Evolutionary conservation across 2,797 vertebrate species (phyloP).

Genomic region (Natrix natrix): DNA sequence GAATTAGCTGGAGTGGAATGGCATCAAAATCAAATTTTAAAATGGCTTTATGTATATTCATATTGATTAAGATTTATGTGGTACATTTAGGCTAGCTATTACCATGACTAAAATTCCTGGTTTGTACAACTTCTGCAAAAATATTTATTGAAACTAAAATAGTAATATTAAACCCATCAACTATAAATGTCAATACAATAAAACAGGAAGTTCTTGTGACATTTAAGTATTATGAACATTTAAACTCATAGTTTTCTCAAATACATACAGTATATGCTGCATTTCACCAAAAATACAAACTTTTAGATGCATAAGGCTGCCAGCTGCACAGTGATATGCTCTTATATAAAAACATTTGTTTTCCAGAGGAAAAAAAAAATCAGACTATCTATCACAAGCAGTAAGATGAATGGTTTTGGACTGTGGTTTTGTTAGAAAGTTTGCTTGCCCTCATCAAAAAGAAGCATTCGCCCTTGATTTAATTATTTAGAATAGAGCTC

Average conservation of each 20-base stretch:
- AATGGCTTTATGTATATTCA: conserved; percentile 64
- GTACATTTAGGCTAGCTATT: conserved; percentile 62
- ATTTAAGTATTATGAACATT: conserved; percentile 63
- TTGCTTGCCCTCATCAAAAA: not conserved
- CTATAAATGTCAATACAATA: conserved; percentile 62
- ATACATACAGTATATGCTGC: conserved; percentile 56
- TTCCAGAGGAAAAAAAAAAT: no score
- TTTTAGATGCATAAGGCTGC: conserved; percentile 57
- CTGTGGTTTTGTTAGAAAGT: not conserved
- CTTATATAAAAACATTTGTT: conserved; percentile 52
- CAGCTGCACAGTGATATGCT: conserved; percentile 34
- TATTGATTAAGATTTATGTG: conserved; percentile 58
- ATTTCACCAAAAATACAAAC: conserved; percentile 57
- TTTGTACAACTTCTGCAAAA: conserved; percentile 60
- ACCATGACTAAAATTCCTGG: conserved; percentile 56
- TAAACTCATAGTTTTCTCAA: conserved; percentile 61
- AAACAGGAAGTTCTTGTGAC: conserved; percentile 49
- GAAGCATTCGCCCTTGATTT: conserved; percentile 1
- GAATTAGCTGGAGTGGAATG: no score
- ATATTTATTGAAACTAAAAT: conserved; percentile 69
- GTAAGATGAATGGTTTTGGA: conserved; percentile 32
- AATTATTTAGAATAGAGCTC: not conserved
- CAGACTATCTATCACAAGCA: not conserved
- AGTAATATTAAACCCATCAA: conserved; percentile 68
- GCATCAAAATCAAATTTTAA: not conserved